Evolutionary conservation across 2,888 invertebrate genomes (phyloP).

Genomic region (Calliphora vomitoria): DNA sequence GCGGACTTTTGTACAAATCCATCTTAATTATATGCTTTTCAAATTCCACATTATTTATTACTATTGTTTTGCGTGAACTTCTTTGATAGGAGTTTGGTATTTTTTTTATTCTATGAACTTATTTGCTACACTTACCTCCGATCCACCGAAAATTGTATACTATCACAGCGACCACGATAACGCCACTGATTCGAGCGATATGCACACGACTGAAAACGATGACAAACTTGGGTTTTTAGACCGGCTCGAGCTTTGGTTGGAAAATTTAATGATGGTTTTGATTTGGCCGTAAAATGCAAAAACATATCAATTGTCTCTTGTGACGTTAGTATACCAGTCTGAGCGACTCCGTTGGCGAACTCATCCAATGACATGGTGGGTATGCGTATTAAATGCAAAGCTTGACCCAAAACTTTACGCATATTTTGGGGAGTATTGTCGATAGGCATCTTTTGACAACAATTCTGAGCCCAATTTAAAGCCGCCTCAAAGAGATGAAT

Average conservation of each 20-base stretch:
- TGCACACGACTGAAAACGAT: constrained; percentile 97
- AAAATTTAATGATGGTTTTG: constrained; percentile 93
- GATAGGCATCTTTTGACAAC: constrained; percentile 93
- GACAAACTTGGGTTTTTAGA: constrained; percentile 96
- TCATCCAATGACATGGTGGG: constrained; percentile 97
- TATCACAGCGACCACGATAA: constrained; percentile 97
- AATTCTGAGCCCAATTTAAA: constrained; percentile 96
- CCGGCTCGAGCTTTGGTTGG: constrained; percentile 93
- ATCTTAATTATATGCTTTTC: too few species aligned
- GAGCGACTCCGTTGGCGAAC: constrained; percentile 97
- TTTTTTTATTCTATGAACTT: not conserved
- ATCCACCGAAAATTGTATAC: constrained; percentile 98
- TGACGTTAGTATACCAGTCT: constrained; percentile 94
- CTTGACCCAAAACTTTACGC: constrained; percentile 90
- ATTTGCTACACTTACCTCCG: constrained; percentile 85
- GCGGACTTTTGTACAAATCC: too few species aligned
- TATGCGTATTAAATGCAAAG: constrained; percentile 94
- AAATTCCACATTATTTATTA: too few species aligned
- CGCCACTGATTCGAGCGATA: constrained; percentile 99
- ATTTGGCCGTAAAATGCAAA: constrained; percentile 95
- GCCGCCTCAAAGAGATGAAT: constrained; percentile 96
- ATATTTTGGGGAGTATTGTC: constrained; percentile 93
- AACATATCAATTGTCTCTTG: constrained; percentile 98
- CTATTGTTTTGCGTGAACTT: too few species aligned
- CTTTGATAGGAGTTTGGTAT: too few species aligned